Conservation (phyloP, 2,888 invertebrate species). For the Acanthosoma haemorrhoidale region DNA sequence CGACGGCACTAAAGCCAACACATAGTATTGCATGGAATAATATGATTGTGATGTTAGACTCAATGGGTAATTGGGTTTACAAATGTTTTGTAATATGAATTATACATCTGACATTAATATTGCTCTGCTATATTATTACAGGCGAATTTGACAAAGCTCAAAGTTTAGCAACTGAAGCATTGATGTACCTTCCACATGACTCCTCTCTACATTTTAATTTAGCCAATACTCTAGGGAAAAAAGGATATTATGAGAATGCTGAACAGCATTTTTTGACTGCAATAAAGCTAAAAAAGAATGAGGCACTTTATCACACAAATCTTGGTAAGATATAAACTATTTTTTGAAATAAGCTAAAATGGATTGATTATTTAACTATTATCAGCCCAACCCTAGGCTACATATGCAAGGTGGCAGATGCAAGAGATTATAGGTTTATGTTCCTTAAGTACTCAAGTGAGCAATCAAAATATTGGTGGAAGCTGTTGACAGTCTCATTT, state of each 20-base stretch:
- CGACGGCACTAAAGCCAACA: conserved; percentile 67
- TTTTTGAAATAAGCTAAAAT: too few relatives aligned
- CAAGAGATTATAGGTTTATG: too few relatives aligned
- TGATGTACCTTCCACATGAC: conserved; percentile 65
- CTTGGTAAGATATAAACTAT: conserved; percentile 70
- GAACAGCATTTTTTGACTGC: conserved; percentile 75
- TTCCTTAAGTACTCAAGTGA: too few relatives aligned
- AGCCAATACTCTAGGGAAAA: conserved; percentile 83
- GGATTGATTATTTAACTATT: too few relatives aligned
- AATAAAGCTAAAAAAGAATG: conserved; percentile 59
- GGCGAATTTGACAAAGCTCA: conserved; percentile 65
- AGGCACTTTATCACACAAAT: conserved; percentile 83
- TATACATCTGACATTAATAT: conserved; percentile 20
- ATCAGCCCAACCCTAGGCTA: too few relatives aligned
- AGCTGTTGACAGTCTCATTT: too few relatives aligned
- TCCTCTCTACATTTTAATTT: conserved; percentile 77
- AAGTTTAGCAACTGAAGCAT: conserved; percentile 62
- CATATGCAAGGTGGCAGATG: too few relatives aligned
- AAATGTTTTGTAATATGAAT: conserved; percentile 3
- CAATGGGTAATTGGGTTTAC: conserved; percentile 39
- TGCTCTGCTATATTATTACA: conserved; percentile 44
- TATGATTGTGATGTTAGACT: conserved; percentile 62
- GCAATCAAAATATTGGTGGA: too few relatives aligned
- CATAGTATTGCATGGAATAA: conserved; percentile 91
- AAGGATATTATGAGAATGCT: conserved; percentile 67